These are phyloP conservation scores for Perizoma flavofasciatum DNA, from an alignment of 2,888 invertebrate genomes.

Conservation along the genomic window DNA sequence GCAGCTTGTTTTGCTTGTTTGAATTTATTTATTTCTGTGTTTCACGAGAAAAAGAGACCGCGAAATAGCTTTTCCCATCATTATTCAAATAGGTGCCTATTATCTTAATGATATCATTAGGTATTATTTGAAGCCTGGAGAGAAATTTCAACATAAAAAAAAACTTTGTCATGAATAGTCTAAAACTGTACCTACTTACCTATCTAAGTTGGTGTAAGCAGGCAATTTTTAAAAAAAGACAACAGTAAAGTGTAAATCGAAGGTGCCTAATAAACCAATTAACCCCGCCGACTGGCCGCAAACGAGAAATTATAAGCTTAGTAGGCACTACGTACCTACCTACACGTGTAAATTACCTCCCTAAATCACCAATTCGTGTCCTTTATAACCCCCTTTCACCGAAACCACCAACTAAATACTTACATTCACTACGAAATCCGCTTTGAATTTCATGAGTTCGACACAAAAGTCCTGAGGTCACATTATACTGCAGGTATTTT, in stretches of 20 bases:
- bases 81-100: too few species aligned
- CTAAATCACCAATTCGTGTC: slow-evolving; percentile 22
- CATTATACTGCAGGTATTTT: slow-evolving; percentile 37
- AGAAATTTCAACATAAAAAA: too few species aligned
- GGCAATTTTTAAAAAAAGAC: not conserved
- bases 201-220: not conserved
- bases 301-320: slow-evolving; percentile 25
- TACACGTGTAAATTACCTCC: slow-evolving; percentile 25
- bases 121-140: too few species aligned
- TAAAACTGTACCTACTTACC: not conserved
- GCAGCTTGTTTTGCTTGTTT: too few species aligned
- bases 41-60: too few species aligned
- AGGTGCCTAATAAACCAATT: slow-evolving; percentile 27
- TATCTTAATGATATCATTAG: too few species aligned
- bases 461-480: slow-evolving; percentile 26
- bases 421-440: slow-evolving; percentile 36
- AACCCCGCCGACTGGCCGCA: slow-evolving; percentile 7
- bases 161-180: too few species aligned
- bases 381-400: slow-evolving; percentile 8
- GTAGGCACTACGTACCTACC: not conserved
- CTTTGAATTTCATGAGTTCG: slow-evolving; percentile 27
- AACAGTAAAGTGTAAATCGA: slow-evolving; percentile 27
- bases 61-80: too few species aligned
- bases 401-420: slow-evolving; percentile 33
- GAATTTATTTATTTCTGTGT: too few species aligned